Percentiles rank a stretch among this genome's conserved stretches.
Evolutionary conservation across 2,113 vertebrate species (phyloP).

Genomic region (Ellobius talpinus): DNA sequence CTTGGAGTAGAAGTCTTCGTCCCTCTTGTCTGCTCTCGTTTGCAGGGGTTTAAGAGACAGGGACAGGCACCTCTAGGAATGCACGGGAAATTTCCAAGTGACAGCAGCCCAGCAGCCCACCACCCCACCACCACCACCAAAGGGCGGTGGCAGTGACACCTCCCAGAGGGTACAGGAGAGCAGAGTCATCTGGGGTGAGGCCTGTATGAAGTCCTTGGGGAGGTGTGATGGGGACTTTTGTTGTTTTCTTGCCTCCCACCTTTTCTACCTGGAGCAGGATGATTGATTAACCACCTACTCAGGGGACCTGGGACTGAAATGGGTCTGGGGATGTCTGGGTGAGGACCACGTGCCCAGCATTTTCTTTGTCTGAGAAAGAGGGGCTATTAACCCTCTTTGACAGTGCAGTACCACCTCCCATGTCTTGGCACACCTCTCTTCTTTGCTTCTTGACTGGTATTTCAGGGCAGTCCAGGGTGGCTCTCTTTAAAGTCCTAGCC

Average conservation of each 20-base stretch:
- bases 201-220: constrained; percentile 63
- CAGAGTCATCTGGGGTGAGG: constrained; percentile 77
- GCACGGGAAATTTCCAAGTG: constrained; percentile 49
- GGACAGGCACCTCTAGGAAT: constrained; percentile 12
- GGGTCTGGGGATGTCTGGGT: not conserved
- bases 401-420: constrained; percentile 69
- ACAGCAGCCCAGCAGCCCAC: not conserved
- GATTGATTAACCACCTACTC: not conserved
- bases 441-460: not conserved
- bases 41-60: not conserved
- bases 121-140: not conserved
- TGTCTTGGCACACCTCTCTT: not conserved
- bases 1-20: not conserved
- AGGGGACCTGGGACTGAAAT: not conserved
- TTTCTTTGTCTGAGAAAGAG: constrained; percentile 85
- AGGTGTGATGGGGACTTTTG: not conserved
- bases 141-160: constrained; percentile 23
- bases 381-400: not conserved
- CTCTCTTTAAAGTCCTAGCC: not conserved
- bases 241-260: not conserved
- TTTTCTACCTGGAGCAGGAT: not conserved
- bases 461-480: not conserved
- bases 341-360: constrained; percentile 14
- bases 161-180: constrained; percentile 25
- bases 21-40: not conserved